Evolutionary conservation across 2,113 vertebrate species (phyloP), one percentile per base, ranked within the genome.

Genomic region (Podocnemis expansa): DNA sequence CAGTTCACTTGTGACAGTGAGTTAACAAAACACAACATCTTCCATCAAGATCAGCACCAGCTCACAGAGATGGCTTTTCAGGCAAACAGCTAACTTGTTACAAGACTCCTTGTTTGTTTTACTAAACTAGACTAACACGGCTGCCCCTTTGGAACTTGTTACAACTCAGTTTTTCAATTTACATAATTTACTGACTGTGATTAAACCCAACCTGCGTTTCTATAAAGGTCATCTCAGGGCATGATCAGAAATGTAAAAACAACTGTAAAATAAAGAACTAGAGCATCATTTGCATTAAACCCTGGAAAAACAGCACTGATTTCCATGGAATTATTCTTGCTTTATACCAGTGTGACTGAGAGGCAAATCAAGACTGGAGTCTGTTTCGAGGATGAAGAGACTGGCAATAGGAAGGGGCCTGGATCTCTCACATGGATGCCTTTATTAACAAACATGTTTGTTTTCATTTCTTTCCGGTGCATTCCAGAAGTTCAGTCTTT

Each of bases 401-500:
- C 73, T 73, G 29, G 45, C 93, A 87, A 83, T 0, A 31, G 52
- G 21, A 70, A 38, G 43, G 55, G 80, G 47, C 76, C 89, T 31
- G 60, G 5, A 92, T 94, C 82, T 91, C 88, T 17, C 70, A 3
- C 2, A 3, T 55, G 9, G 13, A 75, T 24, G 85, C 34, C 80
- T 93, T 93, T 56, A 89, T 91, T 94, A 94, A 95, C 60, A 43
- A 94, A 92, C 70, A 87, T 17, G 70, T 94, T 70, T 70, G n/a
- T n/a, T 96, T 93, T 90, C 25, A 80, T 90, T 91, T 91, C 60
- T 83, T 94, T 55, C 82, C 84, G 85, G 78, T 16, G 8, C 78
- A 89, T 91, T 93, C 94, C 89, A 82, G 79, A 93, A 93, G 94
- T 90, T 90, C 84, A 84, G 93, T 52, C 47, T 94, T 89, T 82